Evolutionary conservation across 2,113 vertebrate genomes (phyloP).

Genomic region (Cryptotis parvus): DNA sequence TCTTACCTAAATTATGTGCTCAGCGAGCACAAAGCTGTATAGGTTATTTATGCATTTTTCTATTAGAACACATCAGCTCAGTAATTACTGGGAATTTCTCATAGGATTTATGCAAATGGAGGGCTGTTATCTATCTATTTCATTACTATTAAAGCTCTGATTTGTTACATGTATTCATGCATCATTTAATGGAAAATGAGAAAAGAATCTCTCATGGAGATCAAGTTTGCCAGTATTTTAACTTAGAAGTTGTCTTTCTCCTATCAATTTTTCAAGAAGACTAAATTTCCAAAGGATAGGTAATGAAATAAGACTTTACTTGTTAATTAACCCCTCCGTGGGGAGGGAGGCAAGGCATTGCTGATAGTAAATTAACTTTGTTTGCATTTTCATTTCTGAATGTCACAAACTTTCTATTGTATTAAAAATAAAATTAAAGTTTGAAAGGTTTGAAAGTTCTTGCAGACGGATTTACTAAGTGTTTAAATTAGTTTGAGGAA

Average conservation of each 20-base stretch:
- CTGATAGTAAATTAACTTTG: conserved; percentile 55
- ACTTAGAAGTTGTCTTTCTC: conserved; percentile 30
- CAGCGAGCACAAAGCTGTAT: background rate
- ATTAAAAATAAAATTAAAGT: conserved; percentile 55
- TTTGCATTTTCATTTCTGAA: conserved; percentile 61
- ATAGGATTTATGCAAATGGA: conserved; percentile 48
- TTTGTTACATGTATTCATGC: conserved; percentile 43
- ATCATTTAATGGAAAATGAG: conserved; percentile 60
- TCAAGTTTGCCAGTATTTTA: conserved; percentile 54
- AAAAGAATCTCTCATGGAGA: background rate
- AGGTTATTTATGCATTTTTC: conserved; percentile 45
- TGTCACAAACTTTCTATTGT: conserved; percentile 54
- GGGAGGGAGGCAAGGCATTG: conserved; percentile 49
- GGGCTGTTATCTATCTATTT: conserved; percentile 55
- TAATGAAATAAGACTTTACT: conserved; percentile 50
- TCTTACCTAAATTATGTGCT: conserved; percentile 58
- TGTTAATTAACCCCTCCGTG: conserved; percentile 68
- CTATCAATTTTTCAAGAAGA: conserved; percentile 3
- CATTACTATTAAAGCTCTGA: conserved; percentile 57
- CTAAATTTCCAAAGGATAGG: conserved; percentile 57
- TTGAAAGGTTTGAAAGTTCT: conserved; percentile 44
- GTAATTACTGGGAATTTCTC: conserved; percentile 58
- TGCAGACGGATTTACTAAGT: conserved; percentile 50
- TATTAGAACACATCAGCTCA: conserved; percentile 52
- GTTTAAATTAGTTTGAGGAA: conserved; percentile 48